Evolutionary conservation across 2,888 invertebrate species (phyloP).

Genomic region (Asteroscopus sphinx): DNA sequence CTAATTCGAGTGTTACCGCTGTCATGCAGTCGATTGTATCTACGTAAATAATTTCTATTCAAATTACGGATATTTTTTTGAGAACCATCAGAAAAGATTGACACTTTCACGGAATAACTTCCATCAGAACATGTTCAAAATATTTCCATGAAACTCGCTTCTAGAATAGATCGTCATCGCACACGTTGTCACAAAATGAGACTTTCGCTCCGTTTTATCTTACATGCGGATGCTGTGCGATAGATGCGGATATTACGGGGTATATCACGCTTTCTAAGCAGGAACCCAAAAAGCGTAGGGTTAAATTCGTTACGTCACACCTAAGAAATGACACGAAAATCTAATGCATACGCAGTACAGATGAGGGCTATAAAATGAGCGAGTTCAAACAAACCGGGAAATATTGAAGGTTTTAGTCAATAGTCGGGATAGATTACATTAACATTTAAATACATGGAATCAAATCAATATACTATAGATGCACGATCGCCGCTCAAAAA

Average conservation of each 20-base stretch:
- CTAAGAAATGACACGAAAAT: conserved; percentile 45
- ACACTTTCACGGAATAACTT: conserved; percentile 31
- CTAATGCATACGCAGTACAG: conserved; percentile 34
- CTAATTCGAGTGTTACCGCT: too few species aligned
- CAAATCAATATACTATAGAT: too few species aligned
- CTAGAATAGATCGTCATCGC: conserved; percentile 43
- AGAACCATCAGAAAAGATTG: conserved; percentile 30
- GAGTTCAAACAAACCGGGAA: conserved; percentile 34
- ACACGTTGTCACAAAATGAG: conserved; percentile 43
- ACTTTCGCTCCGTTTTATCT: conserved; percentile 45
- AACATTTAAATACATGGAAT: background rate
- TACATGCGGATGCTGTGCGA: conserved; percentile 34
- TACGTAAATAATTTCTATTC: conserved; percentile 35
- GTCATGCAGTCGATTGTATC: too few species aligned
- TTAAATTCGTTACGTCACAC: conserved; percentile 42
- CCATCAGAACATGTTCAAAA: conserved; percentile 48
- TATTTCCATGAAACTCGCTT: conserved; percentile 43
- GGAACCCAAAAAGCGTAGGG: conserved; percentile 34
- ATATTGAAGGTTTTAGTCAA: conserved; percentile 26
- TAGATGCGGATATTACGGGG: conserved; percentile 45
- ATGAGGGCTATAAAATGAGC: conserved; percentile 45
- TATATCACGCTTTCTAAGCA: conserved; percentile 30
- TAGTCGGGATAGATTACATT: conserved; percentile 4
- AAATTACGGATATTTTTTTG: conserved; percentile 28
- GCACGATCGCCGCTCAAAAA: too few species aligned